phyloP scores from a whole-genome alignment of 2,888 invertebrate genomes.

The Platerodrilus igneus region DNA sequence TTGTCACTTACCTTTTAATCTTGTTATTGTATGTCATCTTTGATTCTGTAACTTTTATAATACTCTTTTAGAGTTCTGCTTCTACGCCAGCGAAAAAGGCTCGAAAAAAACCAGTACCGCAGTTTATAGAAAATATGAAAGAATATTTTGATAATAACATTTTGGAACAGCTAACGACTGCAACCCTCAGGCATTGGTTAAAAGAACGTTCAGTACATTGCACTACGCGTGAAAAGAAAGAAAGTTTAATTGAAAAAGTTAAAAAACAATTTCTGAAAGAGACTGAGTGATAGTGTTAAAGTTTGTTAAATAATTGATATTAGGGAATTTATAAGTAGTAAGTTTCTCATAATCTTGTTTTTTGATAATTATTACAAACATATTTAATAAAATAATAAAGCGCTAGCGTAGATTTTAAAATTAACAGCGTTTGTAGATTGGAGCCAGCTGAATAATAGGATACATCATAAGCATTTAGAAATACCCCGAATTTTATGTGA shows the following conservation, averaged over 20 bases:
- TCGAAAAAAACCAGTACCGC: constrained; percentile 25
- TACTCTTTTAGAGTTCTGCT: not conserved
- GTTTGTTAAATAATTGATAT: no score
- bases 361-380: no score
- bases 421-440: no score
- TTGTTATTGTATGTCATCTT: not conserved
- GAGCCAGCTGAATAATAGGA: no score
- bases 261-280: constrained; percentile 23
- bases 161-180: constrained; percentile 28
- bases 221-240: constrained; percentile 30
- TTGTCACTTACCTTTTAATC: not conserved
- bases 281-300: no score
- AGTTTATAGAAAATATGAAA: constrained; percentile 29
- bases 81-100: constrained; percentile 24
- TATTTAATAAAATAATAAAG: no score
- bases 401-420: no score
- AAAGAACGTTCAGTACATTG: constrained; percentile 28
- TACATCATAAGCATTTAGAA: no score
- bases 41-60: not conserved
- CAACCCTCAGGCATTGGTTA: constrained; percentile 28
- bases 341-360: no score
- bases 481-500: no score
- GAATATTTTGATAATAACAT: constrained; percentile 28
- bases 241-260: constrained; percentile 29
- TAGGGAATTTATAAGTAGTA: no score